Conservation (phyloP, 2,888 invertebrate species). For the Pemphredon lugubris region DNA sequence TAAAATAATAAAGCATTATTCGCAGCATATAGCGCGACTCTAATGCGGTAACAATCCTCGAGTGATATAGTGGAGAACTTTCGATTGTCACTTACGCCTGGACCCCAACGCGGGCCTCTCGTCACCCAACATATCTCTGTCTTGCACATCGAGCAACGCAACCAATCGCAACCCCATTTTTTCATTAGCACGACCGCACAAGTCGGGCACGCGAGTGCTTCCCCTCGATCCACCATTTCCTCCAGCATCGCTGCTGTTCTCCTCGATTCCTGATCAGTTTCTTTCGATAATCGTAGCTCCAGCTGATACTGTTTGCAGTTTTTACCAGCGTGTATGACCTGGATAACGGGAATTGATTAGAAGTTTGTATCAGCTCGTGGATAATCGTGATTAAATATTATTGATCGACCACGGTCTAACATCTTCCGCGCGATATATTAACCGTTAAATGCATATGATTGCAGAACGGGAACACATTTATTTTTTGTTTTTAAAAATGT, state of each 20-base stretch:
- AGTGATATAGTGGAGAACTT: too few relatives aligned
- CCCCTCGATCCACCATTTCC: constrained; percentile 90
- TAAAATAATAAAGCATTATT: constrained; percentile 29
- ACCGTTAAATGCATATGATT: too few relatives aligned
- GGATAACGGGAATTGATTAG: not conserved
- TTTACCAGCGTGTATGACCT: constrained; percentile 90
- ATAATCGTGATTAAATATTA: too few relatives aligned
- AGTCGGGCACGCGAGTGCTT: constrained; percentile 93
- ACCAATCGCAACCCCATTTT: constrained; percentile 97
- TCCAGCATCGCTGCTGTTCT: constrained; percentile 91
- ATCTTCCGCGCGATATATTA: too few relatives aligned
- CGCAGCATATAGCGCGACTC: too few relatives aligned
- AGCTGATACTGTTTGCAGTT: constrained; percentile 92
- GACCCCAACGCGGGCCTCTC: constrained; percentile 87
- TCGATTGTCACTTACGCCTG: constrained; percentile 81
- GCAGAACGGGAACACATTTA: too few relatives aligned
- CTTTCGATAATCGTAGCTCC: constrained; percentile 84
- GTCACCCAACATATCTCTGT: constrained; percentile 98
- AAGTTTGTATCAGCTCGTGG: not conserved
- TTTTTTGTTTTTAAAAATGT: too few relatives aligned
- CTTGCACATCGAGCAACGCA: constrained; percentile 94
- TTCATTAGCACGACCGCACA: constrained; percentile 93
- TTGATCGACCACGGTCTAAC: too few relatives aligned
- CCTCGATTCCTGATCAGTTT: constrained; percentile 86
- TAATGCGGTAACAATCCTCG: too few relatives aligned